A percentile compares a stretch with the other conserved stretches of the same genome.
Evolutionary conservation across 2,888 invertebrate genomes (phyloP).

Genomic region (Epinotia bilunana): DNA sequence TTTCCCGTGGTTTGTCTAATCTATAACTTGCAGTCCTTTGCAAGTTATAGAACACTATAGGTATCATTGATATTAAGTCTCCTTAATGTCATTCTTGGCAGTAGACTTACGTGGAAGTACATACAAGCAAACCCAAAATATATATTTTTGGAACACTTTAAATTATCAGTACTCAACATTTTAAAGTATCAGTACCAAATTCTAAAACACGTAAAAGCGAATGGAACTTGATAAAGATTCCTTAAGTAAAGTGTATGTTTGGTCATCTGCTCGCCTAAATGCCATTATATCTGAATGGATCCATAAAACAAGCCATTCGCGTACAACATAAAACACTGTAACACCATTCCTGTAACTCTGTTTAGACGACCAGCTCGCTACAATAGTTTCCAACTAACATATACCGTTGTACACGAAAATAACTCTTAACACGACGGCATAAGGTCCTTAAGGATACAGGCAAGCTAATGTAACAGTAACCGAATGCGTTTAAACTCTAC

Average conservation of each 20-base stretch:
- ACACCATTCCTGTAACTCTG: constrained; percentile 25
- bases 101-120: not conserved
- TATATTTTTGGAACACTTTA: not conserved
- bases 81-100: no score
- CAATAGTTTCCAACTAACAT: constrained; percentile 28
- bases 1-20: no score
- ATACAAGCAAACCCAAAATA: not conserved
- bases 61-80: no score
- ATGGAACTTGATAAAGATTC: not conserved
- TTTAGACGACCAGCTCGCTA: constrained; percentile 14
- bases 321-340: constrained; percentile 19
- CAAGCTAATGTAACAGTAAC: constrained; percentile 23
- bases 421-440: not conserved
- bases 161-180: not conserved
- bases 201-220: not conserved
- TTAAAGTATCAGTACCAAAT: not conserved
- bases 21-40: no score
- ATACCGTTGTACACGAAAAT: constrained; percentile 4
- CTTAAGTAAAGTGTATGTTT: constrained; percentile 20
- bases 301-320: constrained; percentile 20
- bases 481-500: constrained; percentile 31
- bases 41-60: no score
- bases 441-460: not conserved
- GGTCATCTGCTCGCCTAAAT: not conserved
- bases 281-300: constrained; percentile 3